These are phyloP conservation scores for Caenorhabditis wallacei DNA, from an alignment of 2,888 invertebrate genomes.

Conservation along the genomic window DNA sequence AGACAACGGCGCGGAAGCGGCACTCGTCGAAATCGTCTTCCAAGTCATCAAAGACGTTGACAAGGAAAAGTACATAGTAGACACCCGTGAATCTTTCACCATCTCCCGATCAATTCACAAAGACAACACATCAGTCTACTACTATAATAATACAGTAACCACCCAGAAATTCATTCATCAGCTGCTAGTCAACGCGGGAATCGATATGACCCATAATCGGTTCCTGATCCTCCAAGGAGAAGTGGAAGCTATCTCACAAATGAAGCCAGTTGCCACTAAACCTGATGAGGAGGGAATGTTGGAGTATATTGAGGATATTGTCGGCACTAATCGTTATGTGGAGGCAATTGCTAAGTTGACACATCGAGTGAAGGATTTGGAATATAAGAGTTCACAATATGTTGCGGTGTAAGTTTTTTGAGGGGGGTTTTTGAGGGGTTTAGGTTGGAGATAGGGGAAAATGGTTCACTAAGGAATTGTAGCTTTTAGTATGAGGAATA, in stretches of 20 bases:
- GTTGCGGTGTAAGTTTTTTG: conserved; percentile 15
- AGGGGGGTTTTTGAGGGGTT: neutral
- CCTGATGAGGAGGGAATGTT: conserved; percentile 93
- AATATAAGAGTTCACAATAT: conserved; percentile 16
- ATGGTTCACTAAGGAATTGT: too few relatives aligned
- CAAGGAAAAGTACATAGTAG: conserved; percentile 4
- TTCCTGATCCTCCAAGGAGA: conserved; percentile 99
- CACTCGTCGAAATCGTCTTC: conserved; percentile 91
- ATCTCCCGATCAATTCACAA: neutral
- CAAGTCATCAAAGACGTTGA: neutral
- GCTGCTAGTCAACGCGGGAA: conserved; percentile 89
- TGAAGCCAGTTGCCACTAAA: conserved; percentile 92
- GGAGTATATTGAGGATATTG: conserved; percentile 98
- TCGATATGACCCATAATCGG: conserved; percentile 96
- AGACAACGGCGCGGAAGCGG: conserved; percentile 87
- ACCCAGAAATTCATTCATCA: conserved; percentile 91
- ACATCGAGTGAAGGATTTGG: neutral
- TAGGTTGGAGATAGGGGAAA: too few relatives aligned
- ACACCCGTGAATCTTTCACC: neutral
- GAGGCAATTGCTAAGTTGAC: conserved; percentile 23
- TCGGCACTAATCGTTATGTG: conserved; percentile 87
- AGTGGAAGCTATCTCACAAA: conserved; percentile 98
- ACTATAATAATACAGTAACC: conserved; percentile 81
- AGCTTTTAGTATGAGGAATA: too few relatives aligned
- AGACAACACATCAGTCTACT: conserved; percentile 77